phyloP scores from a whole-genome alignment of 2,113 vertebrate species.

The Petaurus breviceps region DNA sequence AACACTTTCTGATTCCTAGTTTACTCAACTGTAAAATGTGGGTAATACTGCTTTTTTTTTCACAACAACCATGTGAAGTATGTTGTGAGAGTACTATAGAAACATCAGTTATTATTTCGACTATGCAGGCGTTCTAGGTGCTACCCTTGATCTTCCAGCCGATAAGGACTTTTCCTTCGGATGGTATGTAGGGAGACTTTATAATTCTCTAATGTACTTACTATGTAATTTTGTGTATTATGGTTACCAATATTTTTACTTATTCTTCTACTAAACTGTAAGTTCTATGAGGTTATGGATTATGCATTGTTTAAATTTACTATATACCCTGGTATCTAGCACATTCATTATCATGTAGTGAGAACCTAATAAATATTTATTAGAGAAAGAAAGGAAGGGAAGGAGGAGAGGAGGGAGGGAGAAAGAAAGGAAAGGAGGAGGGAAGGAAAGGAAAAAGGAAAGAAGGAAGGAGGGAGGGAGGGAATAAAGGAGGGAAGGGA shows the following conservation, averaged over 20 bases:
- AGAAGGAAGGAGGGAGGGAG: neutral
- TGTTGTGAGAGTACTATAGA: neutral
- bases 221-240: neutral
- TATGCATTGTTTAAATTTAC: neutral
- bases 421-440: neutral
- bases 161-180: neutral
- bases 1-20: neutral
- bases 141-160: neutral
- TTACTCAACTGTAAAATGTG: neutral
- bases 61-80: neutral
- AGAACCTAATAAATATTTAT: neutral
- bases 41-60: neutral
- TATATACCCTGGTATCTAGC: rapidly evolving
- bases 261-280: neutral
- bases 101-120: neutral
- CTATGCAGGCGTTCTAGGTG: neutral
- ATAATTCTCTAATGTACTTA: neutral
- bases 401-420: neutral
- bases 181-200: neutral
- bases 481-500: neutral
- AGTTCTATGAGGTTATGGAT: neutral
- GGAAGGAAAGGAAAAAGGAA: neutral
- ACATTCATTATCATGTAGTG: too few relatives aligned
- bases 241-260: neutral
- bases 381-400: neutral